phyloP scores from a whole-genome alignment of 1,140 invertebrate species.

The Aporrectodea caliginosa region DNA sequence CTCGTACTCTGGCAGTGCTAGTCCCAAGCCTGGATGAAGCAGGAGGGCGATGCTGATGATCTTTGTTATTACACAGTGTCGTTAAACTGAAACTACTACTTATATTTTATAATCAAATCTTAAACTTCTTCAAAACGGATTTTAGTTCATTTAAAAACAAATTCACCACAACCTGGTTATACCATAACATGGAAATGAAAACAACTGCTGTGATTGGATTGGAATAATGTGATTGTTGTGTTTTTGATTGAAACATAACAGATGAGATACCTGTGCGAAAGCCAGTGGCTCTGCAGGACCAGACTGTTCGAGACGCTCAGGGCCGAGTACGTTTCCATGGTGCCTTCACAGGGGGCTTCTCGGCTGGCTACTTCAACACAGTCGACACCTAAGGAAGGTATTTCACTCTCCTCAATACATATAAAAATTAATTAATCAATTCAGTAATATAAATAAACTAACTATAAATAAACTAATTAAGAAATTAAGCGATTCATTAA shows the following conservation, averaged over 20 bases:
- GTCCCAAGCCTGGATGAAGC: too few species aligned
- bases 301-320: conserved; percentile 82
- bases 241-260: background rate
- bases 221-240: too few species aligned
- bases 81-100: too few species aligned
- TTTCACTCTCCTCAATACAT: background rate
- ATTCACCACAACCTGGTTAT: background rate
- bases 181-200: background rate
- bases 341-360: conserved; percentile 98
- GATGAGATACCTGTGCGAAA: conserved; percentile 72
- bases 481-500: too few species aligned
- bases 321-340: conserved; percentile 93
- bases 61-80: too few species aligned
- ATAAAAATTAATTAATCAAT: background rate
- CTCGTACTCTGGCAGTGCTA: too few species aligned
- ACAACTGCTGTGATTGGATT: too few species aligned
- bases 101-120: conserved; percentile 9
- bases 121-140: conserved; percentile 17
- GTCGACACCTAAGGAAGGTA: conserved; percentile 88
- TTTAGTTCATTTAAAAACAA: conserved; percentile 36
- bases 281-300: conserved; percentile 78
- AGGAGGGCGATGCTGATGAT: too few species aligned
- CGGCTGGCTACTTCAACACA: conserved; percentile 94
- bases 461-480: background rate
- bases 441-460: background rate